A percentile compares a stretch with the other conserved stretches of the same genome.
Conservation (phyloP, 1,140 invertebrate species). For the Eupristina koningsbergeri region DNA sequence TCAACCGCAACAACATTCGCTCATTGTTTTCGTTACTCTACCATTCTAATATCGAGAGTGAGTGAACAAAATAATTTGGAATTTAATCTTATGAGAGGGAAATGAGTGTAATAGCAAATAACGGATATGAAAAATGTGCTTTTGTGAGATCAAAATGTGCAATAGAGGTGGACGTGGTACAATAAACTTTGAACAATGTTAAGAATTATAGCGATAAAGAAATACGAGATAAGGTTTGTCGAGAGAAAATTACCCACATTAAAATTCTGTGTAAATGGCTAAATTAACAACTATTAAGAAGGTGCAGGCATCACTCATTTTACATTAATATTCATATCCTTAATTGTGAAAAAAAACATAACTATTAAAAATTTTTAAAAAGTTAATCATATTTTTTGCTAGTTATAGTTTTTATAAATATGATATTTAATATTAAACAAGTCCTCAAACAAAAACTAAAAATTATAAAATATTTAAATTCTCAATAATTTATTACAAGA, state of each 20-base stretch:
- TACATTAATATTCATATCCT: slow-evolving; percentile 19
- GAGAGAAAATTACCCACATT: too few species aligned
- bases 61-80: not conserved
- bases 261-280: not conserved
- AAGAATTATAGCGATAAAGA: not conserved
- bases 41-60: not conserved
- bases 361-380: too few species aligned
- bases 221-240: not conserved
- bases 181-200: not conserved
- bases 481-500: too few species aligned
- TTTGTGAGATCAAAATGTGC: not conserved
- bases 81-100: not conserved
- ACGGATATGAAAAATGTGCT: not conserved
- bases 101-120: not conserved
- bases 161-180: not conserved
- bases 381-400: too few species aligned
- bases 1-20: slow-evolving; percentile 39
- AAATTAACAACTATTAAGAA: slow-evolving; percentile 21
- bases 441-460: too few species aligned
- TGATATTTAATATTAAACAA: too few species aligned
- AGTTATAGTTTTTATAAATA: too few species aligned
- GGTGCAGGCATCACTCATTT: not conserved
- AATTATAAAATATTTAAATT: too few species aligned
- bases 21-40: not conserved
- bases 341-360: not conserved